Base-by-base conservation (phyloP, 2,888 invertebrate species). In the Minunthozetes semirufus region DNA sequence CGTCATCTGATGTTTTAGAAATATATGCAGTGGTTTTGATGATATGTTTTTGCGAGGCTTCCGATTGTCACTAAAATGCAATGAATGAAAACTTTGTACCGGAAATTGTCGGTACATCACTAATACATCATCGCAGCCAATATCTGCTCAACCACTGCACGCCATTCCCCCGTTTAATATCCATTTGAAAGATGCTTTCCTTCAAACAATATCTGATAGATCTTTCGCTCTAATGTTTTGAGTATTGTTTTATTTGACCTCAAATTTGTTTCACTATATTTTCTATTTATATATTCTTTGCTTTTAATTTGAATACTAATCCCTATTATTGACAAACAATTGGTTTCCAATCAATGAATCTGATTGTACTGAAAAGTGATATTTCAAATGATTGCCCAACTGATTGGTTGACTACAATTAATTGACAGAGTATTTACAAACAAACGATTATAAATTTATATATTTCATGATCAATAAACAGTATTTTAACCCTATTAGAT, bases 131-230 rank as follows among this genome's bases (percentile, higher is more conserved):
- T 19, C 38, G 63, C 13, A 13, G 63, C 33, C 29, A 61, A 17
- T 17, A 61, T 27, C 1, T 68, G 42, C 25, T 11, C 48, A 1
- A 6, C 11, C 27, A 70, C 48, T 70, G 70, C 70, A 70, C 70
- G 70, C 70, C 48, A 70, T 48, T n/a, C 46, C 48, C 70, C 13
- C 70, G 70, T 70, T 70, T 70, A 70, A 48, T 70, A 70, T 70
- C 70, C 70, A 70, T 70, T 70, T 70, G 25, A 70, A 25, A 13
- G 48, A 42, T 25, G 13, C 42, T 70, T 70, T 70, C 48, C 61
- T 17, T 11, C 15, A 27, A 11, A 38, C 63, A 66, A 66, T 66
- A 66, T 4, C 8, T 19, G n/a, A 38, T 9, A 33, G 11, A 42
- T 13, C 8, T 13, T 42, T 42, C 5, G 42, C 42, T 42, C 33